Evolutionary conservation across 2,888 invertebrate species (phyloP).

Genomic region (Tipula unca): DNA sequence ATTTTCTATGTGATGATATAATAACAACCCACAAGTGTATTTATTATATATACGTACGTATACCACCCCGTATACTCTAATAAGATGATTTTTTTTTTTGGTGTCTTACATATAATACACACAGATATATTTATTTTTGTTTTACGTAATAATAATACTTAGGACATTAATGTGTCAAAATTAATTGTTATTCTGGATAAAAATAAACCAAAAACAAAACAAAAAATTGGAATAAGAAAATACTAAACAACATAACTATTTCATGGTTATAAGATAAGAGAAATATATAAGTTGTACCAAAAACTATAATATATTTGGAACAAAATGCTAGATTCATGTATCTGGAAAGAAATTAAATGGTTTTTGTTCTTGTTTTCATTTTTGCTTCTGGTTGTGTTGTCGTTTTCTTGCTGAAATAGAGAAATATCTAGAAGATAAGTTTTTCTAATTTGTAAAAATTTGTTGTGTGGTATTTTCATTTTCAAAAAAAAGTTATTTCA

Average conservation of each 20-base stretch:
- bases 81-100: background rate
- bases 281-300: background rate
- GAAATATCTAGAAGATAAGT: background rate
- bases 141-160: background rate
- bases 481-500: background rate
- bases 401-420: background rate
- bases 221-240: background rate
- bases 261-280: background rate
- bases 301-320: background rate
- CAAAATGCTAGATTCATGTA: background rate
- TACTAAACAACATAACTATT: background rate
- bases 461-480: background rate
- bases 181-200: background rate
- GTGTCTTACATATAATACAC: background rate
- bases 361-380: background rate
- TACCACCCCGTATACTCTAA: background rate
- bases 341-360: background rate
- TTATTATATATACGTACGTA: background rate
- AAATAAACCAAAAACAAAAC: background rate
- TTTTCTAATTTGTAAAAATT: conserved; percentile 14
- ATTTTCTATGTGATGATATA: background rate
- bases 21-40: background rate
- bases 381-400: background rate
- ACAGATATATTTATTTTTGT: background rate
- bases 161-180: background rate